Base-by-base conservation (phyloP, 1,140 invertebrate genomes). In the Andrena cerasifolii region DNA sequence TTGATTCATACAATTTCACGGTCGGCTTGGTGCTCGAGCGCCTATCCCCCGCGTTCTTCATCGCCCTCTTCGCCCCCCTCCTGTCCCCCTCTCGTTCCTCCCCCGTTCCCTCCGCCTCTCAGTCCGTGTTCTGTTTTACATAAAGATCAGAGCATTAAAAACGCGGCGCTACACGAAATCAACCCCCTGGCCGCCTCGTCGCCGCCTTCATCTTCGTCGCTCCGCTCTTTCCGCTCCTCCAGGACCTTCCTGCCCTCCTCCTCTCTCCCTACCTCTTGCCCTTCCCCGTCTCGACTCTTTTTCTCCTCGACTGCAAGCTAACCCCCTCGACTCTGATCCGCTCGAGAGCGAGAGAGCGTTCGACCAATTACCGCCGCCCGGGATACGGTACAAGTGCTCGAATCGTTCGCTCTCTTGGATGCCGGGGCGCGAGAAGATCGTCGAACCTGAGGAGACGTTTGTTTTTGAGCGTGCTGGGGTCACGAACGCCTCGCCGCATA, bases 1-100 rank as follows among this genome's bases (percentile, higher is more conserved):
- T 88, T 80, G 90, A 90, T 90, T 91, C 89, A 90, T 88, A 91
- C 87, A 91, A 90, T 91, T 91, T 91, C 90, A 91, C 87, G 90
- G 80, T 90, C 80, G 86, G 89, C 85, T 90, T 90, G 85, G 77
- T 79, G 80, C 87, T 90, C 79, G 80, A 86, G 86, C 85, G 80
- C 73, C 80, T 75, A 72, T 65, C 79, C 45, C n/a, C 59, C 70
- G 18, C 45, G 10, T 43, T 65, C 77, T 56, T 65, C 45, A 36
- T 53, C 45, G 33, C 47, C 33, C 47, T 36, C 31, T 24, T 3
- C 24, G 21, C 18, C 40, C 51, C 24, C 56, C 31, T 33, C 31
- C 18, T n/a, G 1, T 16, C 33, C 26, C 26, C 21, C n/a, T 18
- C n/a, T 28, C 24, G 2, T 10, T n/a, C 65, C 14, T 31, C 36